phyloP scores from a whole-genome alignment of 2,888 invertebrate genomes.

The Diarsia brunnea region DNA sequence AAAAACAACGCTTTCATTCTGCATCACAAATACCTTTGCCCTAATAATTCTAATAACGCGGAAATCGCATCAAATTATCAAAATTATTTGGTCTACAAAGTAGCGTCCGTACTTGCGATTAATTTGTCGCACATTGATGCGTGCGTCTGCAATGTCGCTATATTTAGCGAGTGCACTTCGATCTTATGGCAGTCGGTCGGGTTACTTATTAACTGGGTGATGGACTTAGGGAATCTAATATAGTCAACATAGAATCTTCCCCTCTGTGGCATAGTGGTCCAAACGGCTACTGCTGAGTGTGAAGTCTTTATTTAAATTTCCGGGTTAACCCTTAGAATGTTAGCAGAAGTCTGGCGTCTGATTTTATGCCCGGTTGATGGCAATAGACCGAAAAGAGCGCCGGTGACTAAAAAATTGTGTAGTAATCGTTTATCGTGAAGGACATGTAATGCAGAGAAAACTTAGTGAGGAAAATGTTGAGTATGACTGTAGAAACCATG shows the following conservation, averaged over 20 bases:
- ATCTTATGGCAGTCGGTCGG: slow-evolving; percentile 70
- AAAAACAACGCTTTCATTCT: background rate
- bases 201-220: slow-evolving; percentile 71
- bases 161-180: slow-evolving; percentile 72
- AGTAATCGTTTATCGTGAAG: too few species aligned
- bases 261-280: too few species aligned
- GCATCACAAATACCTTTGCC: background rate
- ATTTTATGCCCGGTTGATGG: background rate
- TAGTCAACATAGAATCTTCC: background rate
- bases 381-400: background rate
- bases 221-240: slow-evolving; percentile 52
- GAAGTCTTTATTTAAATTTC: background rate
- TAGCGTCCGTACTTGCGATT: slow-evolving; percentile 70
- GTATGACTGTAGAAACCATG: too few species aligned
- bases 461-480: too few species aligned
- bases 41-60: slow-evolving; percentile 15
- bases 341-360: background rate
- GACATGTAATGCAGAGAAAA: too few species aligned
- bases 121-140: slow-evolving; percentile 80
- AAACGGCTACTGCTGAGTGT: fast-evolving
- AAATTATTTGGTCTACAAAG: slow-evolving; percentile 48
- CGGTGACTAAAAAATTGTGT: too few species aligned
- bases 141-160: slow-evolving; percentile 56
- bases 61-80: slow-evolving; percentile 42
- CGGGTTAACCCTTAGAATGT: background rate